A percentile compares a stretch with the other conserved stretches of the same genome.
These are phyloP conservation scores for Zelleria hepariella DNA, from an alignment of 2,888 invertebrate species.

Conservation along the genomic window DNA sequence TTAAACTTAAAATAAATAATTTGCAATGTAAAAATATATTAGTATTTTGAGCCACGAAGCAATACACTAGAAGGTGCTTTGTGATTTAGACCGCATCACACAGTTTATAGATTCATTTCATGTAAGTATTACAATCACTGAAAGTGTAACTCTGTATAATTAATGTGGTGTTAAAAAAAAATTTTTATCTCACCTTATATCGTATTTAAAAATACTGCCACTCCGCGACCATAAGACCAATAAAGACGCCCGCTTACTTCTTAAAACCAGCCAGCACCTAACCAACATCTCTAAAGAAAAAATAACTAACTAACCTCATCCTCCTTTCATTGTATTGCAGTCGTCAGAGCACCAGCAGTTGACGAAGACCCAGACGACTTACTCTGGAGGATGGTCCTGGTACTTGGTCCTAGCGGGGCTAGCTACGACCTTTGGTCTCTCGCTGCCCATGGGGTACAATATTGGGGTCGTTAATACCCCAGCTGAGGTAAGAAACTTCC, in stretches of 20 bases:
- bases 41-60: no score
- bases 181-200: no score
- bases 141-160: no score
- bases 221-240: not conserved
- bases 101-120: no score
- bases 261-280: not conserved
- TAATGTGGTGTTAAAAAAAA: no score
- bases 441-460: slow-evolving; percentile 86
- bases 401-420: slow-evolving; percentile 77
- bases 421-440: slow-evolving; percentile 82
- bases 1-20: no score
- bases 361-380: slow-evolving; percentile 35
- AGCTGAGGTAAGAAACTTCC: slow-evolving; percentile 76
- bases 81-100: no score
- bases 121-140: no score
- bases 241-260: not conserved
- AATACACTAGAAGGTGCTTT: no score
- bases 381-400: slow-evolving; percentile 74
- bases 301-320: not conserved
- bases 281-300: not conserved
- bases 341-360: slow-evolving; percentile 52
- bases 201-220: not conserved
- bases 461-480: slow-evolving; percentile 91
- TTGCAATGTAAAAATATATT: no score
- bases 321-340: slow-evolving; percentile 32